Conservation (phyloP, 1,140 invertebrate species). For the Bombus pascuorum region DNA sequence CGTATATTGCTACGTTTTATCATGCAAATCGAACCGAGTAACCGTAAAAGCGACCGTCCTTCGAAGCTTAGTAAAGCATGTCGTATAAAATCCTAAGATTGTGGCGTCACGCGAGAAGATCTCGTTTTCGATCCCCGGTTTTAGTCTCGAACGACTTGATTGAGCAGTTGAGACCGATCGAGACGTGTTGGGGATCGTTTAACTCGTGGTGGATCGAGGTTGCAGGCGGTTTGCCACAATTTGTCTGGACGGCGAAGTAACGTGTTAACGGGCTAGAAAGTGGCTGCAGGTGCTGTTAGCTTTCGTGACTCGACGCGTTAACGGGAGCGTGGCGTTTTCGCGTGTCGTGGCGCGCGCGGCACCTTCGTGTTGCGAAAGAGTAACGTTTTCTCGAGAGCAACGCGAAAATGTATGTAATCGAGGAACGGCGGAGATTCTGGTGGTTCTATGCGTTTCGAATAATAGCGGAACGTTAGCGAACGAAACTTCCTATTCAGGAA, state of each 20-base stretch:
- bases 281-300: constrained; percentile 42
- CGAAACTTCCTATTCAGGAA: background rate
- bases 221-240: background rate
- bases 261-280: constrained; percentile 43
- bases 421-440: background rate
- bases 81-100: background rate
- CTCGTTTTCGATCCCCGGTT: background rate
- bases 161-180: background rate
- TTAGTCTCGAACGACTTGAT: background rate
- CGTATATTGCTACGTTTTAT: no score
- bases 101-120: background rate
- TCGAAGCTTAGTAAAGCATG: background rate
- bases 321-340: background rate
- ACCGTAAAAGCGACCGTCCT: constrained; percentile 22
- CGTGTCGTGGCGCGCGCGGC: background rate
- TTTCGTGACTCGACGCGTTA: constrained; percentile 43
- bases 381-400: background rate
- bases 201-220: background rate
- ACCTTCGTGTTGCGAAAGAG: background rate
- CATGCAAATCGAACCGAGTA: background rate
- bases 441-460: background rate
- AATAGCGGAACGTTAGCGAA: background rate
- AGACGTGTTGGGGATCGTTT: background rate
- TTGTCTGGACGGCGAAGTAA: background rate
- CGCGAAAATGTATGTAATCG: constrained; percentile 26